These are phyloP conservation scores for Antennarius striatus DNA, from an alignment of 2,113 vertebrate genomes.

Conservation along the genomic window DNA sequence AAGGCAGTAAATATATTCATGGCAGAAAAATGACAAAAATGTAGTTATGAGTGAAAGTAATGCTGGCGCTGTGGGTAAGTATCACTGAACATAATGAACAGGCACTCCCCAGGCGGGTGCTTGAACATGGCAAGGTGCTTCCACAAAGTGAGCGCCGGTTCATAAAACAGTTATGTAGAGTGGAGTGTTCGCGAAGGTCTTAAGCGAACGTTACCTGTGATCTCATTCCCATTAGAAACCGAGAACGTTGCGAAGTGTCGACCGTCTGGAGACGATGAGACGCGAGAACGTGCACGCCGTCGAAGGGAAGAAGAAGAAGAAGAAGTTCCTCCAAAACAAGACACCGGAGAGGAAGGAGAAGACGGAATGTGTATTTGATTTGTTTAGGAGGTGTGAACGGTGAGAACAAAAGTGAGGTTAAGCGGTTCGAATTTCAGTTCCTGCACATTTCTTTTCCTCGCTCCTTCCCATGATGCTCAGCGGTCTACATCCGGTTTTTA, in stretches of 20 bases:
- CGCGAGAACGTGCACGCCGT: conserved; percentile 12
- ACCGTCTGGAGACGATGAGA: conserved; percentile 46
- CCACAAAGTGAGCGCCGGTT: conserved; percentile 60
- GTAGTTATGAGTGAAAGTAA: background rate
- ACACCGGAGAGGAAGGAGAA: no score
- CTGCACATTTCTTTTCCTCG: no score
- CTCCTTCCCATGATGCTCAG: no score
- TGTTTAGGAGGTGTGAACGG: background rate
- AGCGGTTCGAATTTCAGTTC: no score
- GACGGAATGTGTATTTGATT: conserved; percentile 3
- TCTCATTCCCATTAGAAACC: conserved; percentile 63
- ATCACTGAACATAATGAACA: conserved; percentile 20
- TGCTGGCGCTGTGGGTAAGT: conserved; percentile 2
- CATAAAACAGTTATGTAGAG: conserved; percentile 48
- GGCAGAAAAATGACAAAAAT: conserved; percentile 11
- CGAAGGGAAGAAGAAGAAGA: no score
- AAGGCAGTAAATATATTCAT: background rate
- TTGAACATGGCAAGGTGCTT: conserved; percentile 36
- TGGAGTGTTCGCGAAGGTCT: conserved; percentile 67
- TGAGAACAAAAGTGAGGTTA: no score
- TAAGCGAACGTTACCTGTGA: conserved; percentile 68
- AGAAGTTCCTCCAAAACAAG: no score
- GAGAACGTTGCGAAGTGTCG: conserved; percentile 62
- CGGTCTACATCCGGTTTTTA: no score
- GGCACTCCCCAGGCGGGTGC: conserved; percentile 23